phyloP scores from a whole-genome alignment of 2,888 invertebrate genomes.

The Pycnomerus fuliginosus region DNA sequence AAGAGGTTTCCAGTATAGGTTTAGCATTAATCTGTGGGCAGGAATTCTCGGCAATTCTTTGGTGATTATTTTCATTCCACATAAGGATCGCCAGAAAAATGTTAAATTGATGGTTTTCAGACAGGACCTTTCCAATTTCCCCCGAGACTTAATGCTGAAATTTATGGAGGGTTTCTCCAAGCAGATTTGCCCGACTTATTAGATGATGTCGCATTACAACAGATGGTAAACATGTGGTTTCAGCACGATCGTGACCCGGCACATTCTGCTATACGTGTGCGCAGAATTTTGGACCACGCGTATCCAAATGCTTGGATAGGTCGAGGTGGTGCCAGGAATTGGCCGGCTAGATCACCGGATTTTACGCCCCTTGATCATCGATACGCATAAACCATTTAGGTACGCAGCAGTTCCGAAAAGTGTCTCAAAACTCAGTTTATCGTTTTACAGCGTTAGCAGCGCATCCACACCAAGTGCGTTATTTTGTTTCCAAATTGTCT shows the following conservation, averaged over 20 bases:
- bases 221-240: neutral
- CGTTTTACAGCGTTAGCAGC: too few species aligned
- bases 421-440: too few species aligned
- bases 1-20: neutral
- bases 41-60: slow-evolving; percentile 2
- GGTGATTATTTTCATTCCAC: neutral
- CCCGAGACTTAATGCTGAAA: neutral
- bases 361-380: neutral
- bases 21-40: neutral
- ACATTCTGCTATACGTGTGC: neutral
- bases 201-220: neutral
- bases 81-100: neutral
- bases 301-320: too few species aligned
- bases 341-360: slow-evolving; percentile 1
- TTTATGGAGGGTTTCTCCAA: neutral
- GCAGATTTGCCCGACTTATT: neutral
- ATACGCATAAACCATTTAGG: too few species aligned
- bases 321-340: slow-evolving; percentile 1
- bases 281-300: neutral
- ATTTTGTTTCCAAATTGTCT: too few species aligned
- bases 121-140: neutral
- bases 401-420: too few species aligned
- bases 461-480: too few species aligned
- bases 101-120: too few species aligned
- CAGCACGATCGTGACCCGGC: neutral